phyloP scores from a whole-genome alignment of 2,888 invertebrate genomes.

The Oasisia sp. region DNA sequence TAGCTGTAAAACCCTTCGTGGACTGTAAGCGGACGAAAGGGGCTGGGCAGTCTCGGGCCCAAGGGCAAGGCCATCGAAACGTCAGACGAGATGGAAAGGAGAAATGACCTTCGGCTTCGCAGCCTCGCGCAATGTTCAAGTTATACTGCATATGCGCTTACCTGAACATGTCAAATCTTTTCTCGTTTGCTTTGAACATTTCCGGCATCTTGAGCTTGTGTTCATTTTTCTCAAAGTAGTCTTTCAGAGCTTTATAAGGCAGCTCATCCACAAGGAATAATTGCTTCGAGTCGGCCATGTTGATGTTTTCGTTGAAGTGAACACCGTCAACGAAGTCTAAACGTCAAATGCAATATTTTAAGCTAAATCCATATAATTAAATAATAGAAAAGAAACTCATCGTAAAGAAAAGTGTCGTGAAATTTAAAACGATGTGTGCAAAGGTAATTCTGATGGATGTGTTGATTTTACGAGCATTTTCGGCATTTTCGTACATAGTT shows the following conservation, averaged over 20 bases:
- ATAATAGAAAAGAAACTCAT: conserved; percentile 25
- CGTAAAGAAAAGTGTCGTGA: neutral
- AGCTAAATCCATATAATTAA: conserved; percentile 7
- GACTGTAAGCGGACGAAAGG: neutral
- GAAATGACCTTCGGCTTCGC: neutral
- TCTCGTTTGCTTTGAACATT: conserved; percentile 82
- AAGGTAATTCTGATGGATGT: neutral
- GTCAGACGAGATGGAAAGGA: neutral
- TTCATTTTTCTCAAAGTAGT: conserved; percentile 75
- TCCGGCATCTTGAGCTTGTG: conserved; percentile 82
- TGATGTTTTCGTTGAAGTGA: neutral
- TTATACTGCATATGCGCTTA: conserved; percentile 66
- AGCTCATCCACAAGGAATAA: conserved; percentile 46
- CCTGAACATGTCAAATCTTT: conserved; percentile 91
- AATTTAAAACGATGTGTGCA: neutral
- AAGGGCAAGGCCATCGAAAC: neutral
- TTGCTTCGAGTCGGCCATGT: neutral
- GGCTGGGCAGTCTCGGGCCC: neutral
- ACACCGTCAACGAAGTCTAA: neutral
- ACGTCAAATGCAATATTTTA: neutral
- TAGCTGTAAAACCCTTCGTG: neutral
- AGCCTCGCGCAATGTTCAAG: neutral
- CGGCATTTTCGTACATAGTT: neutral
- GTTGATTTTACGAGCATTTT: neutral
- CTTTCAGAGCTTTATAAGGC: conserved; percentile 53